Evolutionary conservation across 1,140 invertebrate species (phyloP).

Genomic region (Pogonomyrmex californicus): DNA sequence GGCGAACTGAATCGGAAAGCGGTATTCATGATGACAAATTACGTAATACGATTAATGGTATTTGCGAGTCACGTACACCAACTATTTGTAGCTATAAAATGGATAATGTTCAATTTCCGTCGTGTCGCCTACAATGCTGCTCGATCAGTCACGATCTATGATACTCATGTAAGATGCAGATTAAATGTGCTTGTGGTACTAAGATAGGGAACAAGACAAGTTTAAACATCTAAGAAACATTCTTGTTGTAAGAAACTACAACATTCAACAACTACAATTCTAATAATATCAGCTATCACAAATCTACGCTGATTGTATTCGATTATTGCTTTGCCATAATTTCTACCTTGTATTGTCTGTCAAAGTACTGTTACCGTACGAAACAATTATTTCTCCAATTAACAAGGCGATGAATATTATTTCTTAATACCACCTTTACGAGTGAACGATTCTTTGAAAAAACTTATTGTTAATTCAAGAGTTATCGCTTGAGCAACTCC

Average conservation of each 20-base stretch:
- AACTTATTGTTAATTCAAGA: not conserved
- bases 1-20: constrained; percentile 37
- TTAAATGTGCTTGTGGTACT: constrained; percentile 10
- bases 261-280: not conserved
- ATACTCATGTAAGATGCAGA: constrained; percentile 39
- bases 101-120: constrained; percentile 60
- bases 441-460: constrained; percentile 11
- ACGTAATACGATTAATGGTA: constrained; percentile 47
- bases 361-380: not conserved
- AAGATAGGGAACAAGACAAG: constrained; percentile 12
- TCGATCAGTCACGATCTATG: not conserved
- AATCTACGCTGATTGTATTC: not conserved
- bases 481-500: not conserved
- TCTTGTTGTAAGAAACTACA: no score
- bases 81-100: constrained; percentile 54
- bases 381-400: constrained; percentile 35
- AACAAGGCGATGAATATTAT: constrained; percentile 35
- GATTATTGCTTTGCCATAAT: not conserved
- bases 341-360: not conserved
- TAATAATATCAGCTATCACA: not conserved
- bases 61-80: constrained; percentile 52
- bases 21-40: constrained; percentile 48
- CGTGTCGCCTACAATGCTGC: constrained; percentile 4
- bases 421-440: not conserved
- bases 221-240: constrained; percentile 2